Percentiles rank a stretch among this genome's conserved stretches.
phyloP scores from a whole-genome alignment of 1,140 invertebrate genomes.

The Aphaenogaster floridana region DNA sequence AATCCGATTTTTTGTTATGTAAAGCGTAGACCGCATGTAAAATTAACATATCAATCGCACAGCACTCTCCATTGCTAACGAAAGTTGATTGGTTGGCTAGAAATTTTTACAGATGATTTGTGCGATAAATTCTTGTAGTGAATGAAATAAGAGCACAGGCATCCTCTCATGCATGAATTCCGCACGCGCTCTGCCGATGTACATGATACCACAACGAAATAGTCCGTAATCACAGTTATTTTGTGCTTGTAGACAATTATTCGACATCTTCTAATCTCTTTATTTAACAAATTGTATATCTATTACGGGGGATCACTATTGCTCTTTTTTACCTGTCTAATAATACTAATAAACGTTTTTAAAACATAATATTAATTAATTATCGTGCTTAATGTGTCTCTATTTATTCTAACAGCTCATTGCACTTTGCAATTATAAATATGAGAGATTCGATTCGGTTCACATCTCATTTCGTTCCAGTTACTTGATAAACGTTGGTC shows the following conservation, averaged over 20 bases:
- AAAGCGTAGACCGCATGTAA: not conserved
- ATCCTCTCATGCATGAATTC: slow-evolving; percentile 68
- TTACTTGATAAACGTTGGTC: not conserved
- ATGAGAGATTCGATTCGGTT: slow-evolving; percentile 12
- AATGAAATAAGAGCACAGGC: slow-evolving; percentile 67
- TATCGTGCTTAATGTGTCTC: not conserved
- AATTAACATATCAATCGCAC: not conserved
- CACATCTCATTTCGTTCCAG: not conserved
- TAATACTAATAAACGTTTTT: not conserved
- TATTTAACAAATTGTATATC: not conserved
- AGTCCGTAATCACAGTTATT: slow-evolving; percentile 42
- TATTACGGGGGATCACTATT: not conserved
- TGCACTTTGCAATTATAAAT: not conserved
- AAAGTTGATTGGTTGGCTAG: slow-evolving; percentile 21
- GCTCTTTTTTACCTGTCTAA: not conserved
- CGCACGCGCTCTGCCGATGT: slow-evolving; percentile 58
- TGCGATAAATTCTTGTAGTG: slow-evolving; percentile 52
- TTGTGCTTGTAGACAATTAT: slow-evolving; percentile 40
- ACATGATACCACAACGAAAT: slow-evolving; percentile 15
- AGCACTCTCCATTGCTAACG: not conserved
- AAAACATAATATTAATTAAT: not conserved
- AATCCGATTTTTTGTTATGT: not conserved
- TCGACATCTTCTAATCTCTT: slow-evolving; percentile 20
- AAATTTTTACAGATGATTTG: slow-evolving; percentile 22
- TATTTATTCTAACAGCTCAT: slow-evolving; percentile 24